Conservation (phyloP, 2,888 invertebrate species). For the Drosophila atroscutellata region DNA sequence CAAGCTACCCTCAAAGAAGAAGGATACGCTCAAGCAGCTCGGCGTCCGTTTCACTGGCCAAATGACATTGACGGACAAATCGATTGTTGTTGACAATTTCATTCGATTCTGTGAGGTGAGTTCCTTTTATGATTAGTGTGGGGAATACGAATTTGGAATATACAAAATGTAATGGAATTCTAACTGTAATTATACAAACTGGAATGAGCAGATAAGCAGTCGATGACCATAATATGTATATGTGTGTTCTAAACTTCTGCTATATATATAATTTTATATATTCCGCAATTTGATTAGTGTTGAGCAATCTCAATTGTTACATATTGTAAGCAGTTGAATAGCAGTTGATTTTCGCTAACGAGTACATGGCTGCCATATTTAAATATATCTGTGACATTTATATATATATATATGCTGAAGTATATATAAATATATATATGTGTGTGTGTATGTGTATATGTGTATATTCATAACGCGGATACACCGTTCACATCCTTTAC, state of each 20-base stretch:
- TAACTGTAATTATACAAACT: not conserved
- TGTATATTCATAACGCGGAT: constrained; percentile 78
- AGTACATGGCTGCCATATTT: constrained; percentile 8
- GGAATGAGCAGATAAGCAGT: not conserved
- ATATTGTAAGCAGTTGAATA: constrained; percentile 25
- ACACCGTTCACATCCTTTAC: constrained; percentile 72
- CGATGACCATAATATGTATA: not conserved
- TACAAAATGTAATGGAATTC: not conserved
- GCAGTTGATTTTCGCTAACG: constrained; percentile 40
- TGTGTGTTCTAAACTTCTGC: not conserved
- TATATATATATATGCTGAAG: constrained; percentile 5
- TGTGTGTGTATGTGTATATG: constrained; percentile 46
- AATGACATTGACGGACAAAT: constrained; percentile 84
- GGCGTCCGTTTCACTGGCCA: constrained; percentile 85
- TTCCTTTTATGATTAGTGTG: constrained; percentile 6
- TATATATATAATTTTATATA: not conserved
- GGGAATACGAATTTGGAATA: not conserved
- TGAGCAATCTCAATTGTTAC: constrained; percentile 23
- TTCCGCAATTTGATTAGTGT: constrained; percentile 22
- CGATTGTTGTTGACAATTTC: constrained; percentile 85
- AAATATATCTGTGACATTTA: constrained; percentile 7
- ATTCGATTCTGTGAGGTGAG: constrained; percentile 84
- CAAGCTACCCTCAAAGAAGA: constrained; percentile 84
- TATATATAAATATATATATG: constrained; percentile 36
- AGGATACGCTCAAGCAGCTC: constrained; percentile 84